Percentiles rank a stretch among this genome's conserved stretches.
phyloP scores from a whole-genome alignment of 2,797 vertebrate species.

The Falco columbarius region DNA sequence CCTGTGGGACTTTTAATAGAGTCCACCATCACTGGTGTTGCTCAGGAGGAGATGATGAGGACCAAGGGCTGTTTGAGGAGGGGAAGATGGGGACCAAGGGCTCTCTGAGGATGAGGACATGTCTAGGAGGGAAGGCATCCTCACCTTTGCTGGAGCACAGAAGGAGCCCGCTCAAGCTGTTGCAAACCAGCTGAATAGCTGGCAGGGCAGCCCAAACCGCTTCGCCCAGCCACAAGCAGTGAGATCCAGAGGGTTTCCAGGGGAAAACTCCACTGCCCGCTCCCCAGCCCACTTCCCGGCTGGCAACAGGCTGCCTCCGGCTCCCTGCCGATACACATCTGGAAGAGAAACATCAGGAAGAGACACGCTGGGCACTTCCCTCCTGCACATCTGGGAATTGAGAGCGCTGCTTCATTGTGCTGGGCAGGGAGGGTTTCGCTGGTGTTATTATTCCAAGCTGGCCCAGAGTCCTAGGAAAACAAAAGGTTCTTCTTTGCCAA shows the following conservation, averaged over 20 bases:
- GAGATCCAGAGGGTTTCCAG: slow-evolving; percentile 48
- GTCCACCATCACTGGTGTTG: not conserved
- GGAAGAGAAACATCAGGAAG: slow-evolving; percentile 24
- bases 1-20: not conserved
- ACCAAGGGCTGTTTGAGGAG: not conserved
- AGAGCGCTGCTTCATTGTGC: not conserved
- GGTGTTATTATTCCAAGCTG: not conserved
- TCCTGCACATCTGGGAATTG: not conserved
- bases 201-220: not conserved
- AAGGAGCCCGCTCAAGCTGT: not conserved
- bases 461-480: not conserved
- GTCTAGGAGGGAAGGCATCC: not conserved
- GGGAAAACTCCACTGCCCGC: slow-evolving; percentile 30
- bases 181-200: not conserved
- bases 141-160: not conserved
- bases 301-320: not conserved
- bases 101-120: not conserved
- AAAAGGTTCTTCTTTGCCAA: slow-evolving; percentile 57
- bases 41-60: not conserved
- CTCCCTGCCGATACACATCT: slow-evolving; percentile 41
- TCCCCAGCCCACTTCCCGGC: slow-evolving; percentile 5
- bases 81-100: not conserved
- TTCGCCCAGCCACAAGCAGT: not conserved
- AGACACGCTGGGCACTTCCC: slow-evolving; percentile 8
- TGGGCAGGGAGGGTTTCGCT: not conserved